A percentile compares a stretch with the other conserved stretches of the same genome.
Evolutionary conservation across 2,797 vertebrate genomes (phyloP).

Genomic region (Decapterus maruadsi): DNA sequence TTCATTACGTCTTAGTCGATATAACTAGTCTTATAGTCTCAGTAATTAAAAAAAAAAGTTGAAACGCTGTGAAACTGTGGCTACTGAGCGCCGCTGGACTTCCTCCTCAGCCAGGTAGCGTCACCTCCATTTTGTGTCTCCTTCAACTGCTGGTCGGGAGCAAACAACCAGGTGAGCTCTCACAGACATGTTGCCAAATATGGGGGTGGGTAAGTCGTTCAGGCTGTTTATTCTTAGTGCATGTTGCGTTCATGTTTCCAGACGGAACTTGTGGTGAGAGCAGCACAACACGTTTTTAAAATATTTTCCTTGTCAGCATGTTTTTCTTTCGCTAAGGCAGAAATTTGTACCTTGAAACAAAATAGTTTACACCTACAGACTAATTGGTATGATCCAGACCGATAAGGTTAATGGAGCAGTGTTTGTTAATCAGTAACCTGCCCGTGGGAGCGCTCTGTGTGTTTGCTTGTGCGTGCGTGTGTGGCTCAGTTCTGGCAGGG

Average conservation of each 20-base stretch:
- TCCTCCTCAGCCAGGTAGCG: slow-evolving; percentile 65
- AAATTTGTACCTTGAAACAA: neutral
- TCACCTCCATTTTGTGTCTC: slow-evolving; percentile 79
- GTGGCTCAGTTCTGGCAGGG: neutral
- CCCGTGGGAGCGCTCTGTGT: neutral
- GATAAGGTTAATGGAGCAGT: slow-evolving; percentile 7
- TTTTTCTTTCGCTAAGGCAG: neutral
- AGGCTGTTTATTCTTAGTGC: neutral
- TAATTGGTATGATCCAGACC: slow-evolving; percentile 70
- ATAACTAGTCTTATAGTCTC: neutral
- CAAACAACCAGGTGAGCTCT: slow-evolving; percentile 63
- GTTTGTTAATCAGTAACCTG: slow-evolving; percentile 60
- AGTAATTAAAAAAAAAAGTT: too few relatives aligned
- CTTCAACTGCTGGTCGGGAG: neutral
- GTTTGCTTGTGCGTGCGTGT: neutral
- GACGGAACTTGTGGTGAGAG: accelerated
- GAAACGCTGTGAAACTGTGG: too few relatives aligned
- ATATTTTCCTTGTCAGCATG: accelerated
- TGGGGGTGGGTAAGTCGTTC: neutral
- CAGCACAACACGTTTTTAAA: accelerated
- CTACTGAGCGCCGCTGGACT: neutral
- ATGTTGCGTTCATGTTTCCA: accelerated
- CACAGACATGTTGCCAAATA: slow-evolving; percentile 32
- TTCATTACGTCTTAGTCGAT: neutral
- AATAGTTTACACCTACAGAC: neutral